phyloP scores from a whole-genome alignment of 2,888 invertebrate species.

The Drosophila siamana region DNA sequence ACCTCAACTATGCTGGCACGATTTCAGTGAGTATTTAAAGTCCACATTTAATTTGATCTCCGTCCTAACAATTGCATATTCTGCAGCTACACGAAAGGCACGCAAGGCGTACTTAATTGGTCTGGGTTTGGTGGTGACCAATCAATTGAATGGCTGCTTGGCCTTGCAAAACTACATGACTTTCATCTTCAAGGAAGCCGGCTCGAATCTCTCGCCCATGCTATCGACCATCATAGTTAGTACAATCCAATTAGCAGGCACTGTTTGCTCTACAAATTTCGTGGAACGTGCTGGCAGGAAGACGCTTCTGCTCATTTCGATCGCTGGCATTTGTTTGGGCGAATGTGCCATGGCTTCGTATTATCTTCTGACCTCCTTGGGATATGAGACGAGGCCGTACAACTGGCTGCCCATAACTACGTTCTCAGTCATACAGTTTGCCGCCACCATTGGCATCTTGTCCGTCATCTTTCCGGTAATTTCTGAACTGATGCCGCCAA shows the following conservation, averaged over 20 bases:
- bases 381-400: constrained; percentile 61
- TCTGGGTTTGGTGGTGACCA: constrained; percentile 71
- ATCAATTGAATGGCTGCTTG: constrained; percentile 80
- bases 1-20: constrained; percentile 3
- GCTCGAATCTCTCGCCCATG: constrained; percentile 77
- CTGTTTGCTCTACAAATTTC: constrained; percentile 43
- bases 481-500: constrained; percentile 75
- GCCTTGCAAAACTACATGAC: constrained; percentile 81
- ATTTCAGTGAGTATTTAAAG: constrained; percentile 20
- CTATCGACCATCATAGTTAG: constrained; percentile 78
- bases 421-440: constrained; percentile 79
- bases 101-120: constrained; percentile 76
- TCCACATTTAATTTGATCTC: background rate
- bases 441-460: constrained; percentile 75
- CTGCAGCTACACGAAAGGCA: constrained; percentile 66
- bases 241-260: constrained; percentile 14
- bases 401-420: constrained; percentile 79
- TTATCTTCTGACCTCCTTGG: constrained; percentile 53
- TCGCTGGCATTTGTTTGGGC: constrained; percentile 74
- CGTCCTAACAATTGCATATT: background rate
- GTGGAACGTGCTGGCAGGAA: constrained; percentile 82
- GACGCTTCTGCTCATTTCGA: constrained; percentile 65
- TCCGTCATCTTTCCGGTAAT: constrained; percentile 78
- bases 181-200: constrained; percentile 77
- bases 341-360: constrained; percentile 61